phyloP scores from a whole-genome alignment of 2,113 vertebrate genomes.

The Prochilodus magdalenae region DNA sequence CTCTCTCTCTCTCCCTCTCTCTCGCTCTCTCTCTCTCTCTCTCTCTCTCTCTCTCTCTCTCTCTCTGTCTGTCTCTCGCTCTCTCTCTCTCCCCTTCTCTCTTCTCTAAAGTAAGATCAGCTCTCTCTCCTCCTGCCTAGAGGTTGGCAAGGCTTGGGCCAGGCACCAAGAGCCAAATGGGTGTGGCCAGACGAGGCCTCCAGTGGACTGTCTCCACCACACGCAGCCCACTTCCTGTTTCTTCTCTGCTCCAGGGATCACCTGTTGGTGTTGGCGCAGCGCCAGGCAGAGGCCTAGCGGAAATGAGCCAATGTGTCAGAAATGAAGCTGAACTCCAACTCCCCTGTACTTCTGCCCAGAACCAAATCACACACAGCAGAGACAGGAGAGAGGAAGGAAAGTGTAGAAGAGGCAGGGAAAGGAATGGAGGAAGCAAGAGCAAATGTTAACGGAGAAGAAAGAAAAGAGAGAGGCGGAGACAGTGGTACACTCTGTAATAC shows the following conservation, averaged over 20 bases:
- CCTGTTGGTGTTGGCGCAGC: constrained; percentile 89
- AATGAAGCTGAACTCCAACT: constrained; percentile 81
- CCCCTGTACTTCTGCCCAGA: constrained; percentile 64
- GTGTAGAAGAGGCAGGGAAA: neutral
- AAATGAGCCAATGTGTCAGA: constrained; percentile 88
- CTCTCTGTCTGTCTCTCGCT: constrained; percentile 12
- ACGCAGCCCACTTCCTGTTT: constrained; percentile 84
- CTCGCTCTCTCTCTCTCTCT: too few relatives aligned
- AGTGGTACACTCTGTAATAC: neutral
- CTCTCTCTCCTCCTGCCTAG: constrained; percentile 12
- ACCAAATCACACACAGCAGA: constrained; percentile 25
- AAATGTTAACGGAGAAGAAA: neutral
- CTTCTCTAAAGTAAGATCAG: constrained; percentile 29
- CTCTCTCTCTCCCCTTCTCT: constrained; percentile 8
- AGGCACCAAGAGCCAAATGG: constrained; percentile 39
- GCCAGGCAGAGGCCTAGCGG: constrained; percentile 83
- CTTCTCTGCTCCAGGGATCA: constrained; percentile 81
- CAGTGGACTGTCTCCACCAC: constrained; percentile 79
- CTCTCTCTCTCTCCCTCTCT: too few relatives aligned
- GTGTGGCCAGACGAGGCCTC: constrained; percentile 79
- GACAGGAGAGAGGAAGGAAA: constrained; percentile 17
- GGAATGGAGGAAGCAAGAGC: too few relatives aligned
- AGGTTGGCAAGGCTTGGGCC: constrained; percentile 21
- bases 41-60: constrained; percentile 24
- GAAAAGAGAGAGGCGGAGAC: constrained; percentile 24